Evolutionary conservation across 2,113 vertebrate genomes (phyloP).

Genomic region (Micromys minutus): DNA sequence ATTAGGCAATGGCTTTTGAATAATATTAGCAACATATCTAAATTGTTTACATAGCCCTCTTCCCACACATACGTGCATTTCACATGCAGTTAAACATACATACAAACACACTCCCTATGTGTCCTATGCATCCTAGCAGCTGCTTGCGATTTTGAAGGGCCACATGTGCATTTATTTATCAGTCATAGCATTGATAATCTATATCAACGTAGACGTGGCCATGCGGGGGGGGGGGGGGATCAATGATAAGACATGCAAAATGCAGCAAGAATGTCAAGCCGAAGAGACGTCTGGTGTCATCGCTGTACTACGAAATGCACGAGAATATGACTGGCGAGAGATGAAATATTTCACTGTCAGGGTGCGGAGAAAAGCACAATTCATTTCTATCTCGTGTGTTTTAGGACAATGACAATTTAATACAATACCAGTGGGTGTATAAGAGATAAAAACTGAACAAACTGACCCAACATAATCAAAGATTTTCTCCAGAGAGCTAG

Average conservation of each 20-base stretch:
- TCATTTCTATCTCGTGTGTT: constrained; percentile 91
- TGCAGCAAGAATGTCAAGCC: constrained; percentile 80
- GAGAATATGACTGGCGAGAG: constrained; percentile 93
- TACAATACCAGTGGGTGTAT: constrained; percentile 89
- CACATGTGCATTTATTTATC: neutral
- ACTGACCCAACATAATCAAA: constrained; percentile 86
- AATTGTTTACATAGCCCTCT: neutral
- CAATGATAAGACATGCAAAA: constrained; percentile 68
- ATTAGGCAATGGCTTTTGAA: neutral
- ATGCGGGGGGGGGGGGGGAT: constrained; percentile 61
- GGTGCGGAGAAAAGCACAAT: constrained; percentile 88
- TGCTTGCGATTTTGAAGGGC: constrained; percentile 30
- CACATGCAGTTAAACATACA: neutral
- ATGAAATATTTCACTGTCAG: constrained; percentile 99
- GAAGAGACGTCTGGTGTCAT: constrained; percentile 85
- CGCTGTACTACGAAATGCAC: constrained; percentile 87
- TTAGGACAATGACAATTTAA: constrained; percentile 94
- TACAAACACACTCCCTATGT: neutral
- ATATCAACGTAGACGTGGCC: accelerated
- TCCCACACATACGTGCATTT: neutral
- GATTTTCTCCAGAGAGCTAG: constrained; percentile 86
- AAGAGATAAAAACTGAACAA: constrained; percentile 89
- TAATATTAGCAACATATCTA: neutral
- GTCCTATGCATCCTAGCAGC: neutral
- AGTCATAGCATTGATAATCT: neutral